Evolutionary conservation across 1,140 invertebrate genomes (phyloP).

Genomic region (Mya arenaria): DNA sequence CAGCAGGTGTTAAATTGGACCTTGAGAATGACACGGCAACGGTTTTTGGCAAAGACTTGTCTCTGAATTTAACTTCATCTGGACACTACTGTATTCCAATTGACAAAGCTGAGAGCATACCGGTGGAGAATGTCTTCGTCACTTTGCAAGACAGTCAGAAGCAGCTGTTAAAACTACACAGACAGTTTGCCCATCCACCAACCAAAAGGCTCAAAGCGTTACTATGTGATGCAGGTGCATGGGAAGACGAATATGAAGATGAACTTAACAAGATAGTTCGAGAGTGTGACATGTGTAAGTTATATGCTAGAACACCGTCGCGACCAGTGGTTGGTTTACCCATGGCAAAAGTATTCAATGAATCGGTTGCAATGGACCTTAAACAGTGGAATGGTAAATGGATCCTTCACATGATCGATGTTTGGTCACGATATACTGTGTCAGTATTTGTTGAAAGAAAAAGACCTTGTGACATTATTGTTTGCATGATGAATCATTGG

Average conservation of each 20-base stretch:
- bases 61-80: conserved; percentile 52
- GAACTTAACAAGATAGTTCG: background rate
- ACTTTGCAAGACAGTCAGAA: background rate
- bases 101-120: conserved; percentile 18
- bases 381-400: conserved; percentile 16
- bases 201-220: conserved; percentile 33
- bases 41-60: conserved; percentile 52
- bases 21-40: conserved; percentile 60
- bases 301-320: conserved; percentile 28
- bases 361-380: conserved; percentile 32
- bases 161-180: conserved; percentile 38
- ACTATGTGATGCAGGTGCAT: conserved; percentile 33
- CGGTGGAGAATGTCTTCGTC: conserved; percentile 16
- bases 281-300: conserved; percentile 9
- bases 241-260: conserved; percentile 24
- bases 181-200: conserved; percentile 47
- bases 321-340: conserved; percentile 12
- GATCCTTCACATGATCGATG: conserved; percentile 47
- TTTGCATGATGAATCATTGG: conserved; percentile 40
- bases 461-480: conserved; percentile 14
- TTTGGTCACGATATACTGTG: conserved; percentile 37
- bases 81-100: conserved; percentile 56
- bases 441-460: conserved; percentile 35
- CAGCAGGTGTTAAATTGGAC: conserved; percentile 54
- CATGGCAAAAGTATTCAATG: conserved; percentile 20